Base-by-base conservation (phyloP, 2,797 vertebrate species). In the Poecilia picta region DNA sequence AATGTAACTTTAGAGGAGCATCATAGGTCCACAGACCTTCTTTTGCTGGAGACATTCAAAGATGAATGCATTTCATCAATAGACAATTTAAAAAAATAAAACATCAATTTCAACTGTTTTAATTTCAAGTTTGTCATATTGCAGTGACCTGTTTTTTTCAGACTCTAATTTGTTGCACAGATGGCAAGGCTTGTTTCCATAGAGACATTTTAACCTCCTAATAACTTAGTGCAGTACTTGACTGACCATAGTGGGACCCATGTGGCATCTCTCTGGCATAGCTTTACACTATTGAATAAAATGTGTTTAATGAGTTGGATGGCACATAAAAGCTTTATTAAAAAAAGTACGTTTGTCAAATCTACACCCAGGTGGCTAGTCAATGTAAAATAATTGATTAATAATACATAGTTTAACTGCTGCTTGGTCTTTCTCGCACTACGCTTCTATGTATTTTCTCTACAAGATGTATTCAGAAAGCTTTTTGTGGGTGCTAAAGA, bases 171-270 rank as follows among this genome's bases (percentile, higher is more conserved):
- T 78, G 25, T 46, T 70, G 31, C 23, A 68, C 64, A 36, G 4
- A 2, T 12, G 41, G 4, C 31, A 8, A 64, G 49, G 68, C 25
- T 11, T 23, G 75, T 84, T 83, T 45, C 75, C 66, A 84, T 77
- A 75, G 76, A 74, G 66, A 79, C 59, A 75, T 8, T 71, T 76
- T 55, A 74, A 82, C 47, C 41, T 71, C 53, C 31, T 80, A 43
- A n/a, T 33, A 55, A n/a, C 76, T 51, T 59, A 66, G 28, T 68
- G 47, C 53, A 51, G 28, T 70, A 64, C 75, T 77, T 0, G 18
- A n/a, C 66, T 76, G 20, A 43, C 28, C 7, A 1, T 45, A 33
- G 39, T 23, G 23, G 53, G 57, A 70, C 68, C 28, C 70, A 76
- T 57, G 70, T 77, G 28, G 8, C 46, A 45, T 80, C 36, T 75